Evolutionary conservation across 2,888 invertebrate genomes (phyloP).

Genomic region (Camponotus fellah): DNA sequence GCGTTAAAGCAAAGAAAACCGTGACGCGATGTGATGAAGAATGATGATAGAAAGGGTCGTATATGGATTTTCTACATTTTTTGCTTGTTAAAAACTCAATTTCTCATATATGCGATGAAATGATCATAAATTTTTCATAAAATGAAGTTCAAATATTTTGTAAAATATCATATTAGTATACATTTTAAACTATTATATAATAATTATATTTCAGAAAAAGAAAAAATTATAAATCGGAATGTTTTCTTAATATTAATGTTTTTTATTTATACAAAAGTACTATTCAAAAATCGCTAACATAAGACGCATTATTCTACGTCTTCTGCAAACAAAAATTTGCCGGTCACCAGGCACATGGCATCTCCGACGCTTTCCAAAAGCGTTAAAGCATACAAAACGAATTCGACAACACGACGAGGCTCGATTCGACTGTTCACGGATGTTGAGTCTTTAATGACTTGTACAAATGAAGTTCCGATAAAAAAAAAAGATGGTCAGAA

Average conservation of each 20-base stretch:
- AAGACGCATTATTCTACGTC: conserved; percentile 12
- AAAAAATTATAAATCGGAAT: background rate
- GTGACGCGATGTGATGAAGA: conserved; percentile 35
- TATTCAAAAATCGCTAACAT: too few relatives aligned
- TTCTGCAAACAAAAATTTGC: conserved; percentile 56
- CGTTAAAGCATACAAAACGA: conserved; percentile 58
- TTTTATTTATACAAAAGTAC: background rate
- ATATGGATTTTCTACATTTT: conserved; percentile 22
- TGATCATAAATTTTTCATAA: background rate
- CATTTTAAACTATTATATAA: background rate
- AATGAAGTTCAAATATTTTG: background rate
- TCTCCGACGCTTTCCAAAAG: conserved; percentile 37
- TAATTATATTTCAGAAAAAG: background rate
- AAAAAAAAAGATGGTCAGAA: conserved; percentile 69
- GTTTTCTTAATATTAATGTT: background rate
- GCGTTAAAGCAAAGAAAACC: conserved; percentile 36
- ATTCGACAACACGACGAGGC: conserved; percentile 33
- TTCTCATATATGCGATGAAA: conserved; percentile 1
- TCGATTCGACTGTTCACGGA: conserved; percentile 62
- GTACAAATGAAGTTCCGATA: conserved; percentile 79
- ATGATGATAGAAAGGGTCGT: conserved; percentile 31
- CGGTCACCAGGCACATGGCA: conserved; percentile 32
- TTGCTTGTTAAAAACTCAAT: background rate
- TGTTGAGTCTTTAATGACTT: conserved; percentile 73
- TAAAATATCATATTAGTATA: background rate